Conservation (phyloP, 2,797 vertebrate species). For the Xiphorhynchus erythropygius region DNA sequence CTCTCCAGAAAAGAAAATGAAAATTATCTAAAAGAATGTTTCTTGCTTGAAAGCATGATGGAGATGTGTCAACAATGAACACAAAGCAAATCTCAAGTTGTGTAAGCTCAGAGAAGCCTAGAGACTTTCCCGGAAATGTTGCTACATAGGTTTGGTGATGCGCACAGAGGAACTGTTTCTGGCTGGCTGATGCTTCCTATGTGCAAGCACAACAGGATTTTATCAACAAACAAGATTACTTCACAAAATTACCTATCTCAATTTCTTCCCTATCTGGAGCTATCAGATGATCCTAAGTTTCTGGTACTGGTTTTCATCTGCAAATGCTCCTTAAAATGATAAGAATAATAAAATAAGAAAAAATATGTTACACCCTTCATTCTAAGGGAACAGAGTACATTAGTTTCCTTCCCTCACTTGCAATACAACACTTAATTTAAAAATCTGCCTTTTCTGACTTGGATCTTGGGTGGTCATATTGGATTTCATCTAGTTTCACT, state of each 20-base stretch:
- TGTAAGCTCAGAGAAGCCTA: neutral
- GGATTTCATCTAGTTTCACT: conserved; percentile 17
- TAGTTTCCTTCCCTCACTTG: neutral
- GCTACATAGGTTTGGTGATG: neutral
- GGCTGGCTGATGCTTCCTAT: neutral
- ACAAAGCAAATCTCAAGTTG: neutral
- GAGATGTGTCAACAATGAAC: neutral
- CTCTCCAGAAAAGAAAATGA: neutral
- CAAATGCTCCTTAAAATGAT: neutral
- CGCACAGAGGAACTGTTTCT: neutral
- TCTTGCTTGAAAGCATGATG: neutral
- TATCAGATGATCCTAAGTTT: neutral
- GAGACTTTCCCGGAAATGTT: neutral
- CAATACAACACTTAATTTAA: neutral
- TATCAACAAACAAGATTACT: neutral
- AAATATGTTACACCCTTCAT: neutral
- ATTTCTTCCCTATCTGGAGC: neutral
- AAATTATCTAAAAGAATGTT: neutral
- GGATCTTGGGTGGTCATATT: neutral
- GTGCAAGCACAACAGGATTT: neutral
- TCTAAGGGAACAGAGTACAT: neutral
- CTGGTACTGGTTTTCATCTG: neutral
- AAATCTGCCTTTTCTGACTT: conserved; percentile 3
- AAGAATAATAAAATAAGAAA: neutral
- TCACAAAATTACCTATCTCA: neutral